Evolutionary conservation across 37 sponge, comb jelly and placozoan genomes (phyloP).

Genomic region (Ianthella basta): DNA sequence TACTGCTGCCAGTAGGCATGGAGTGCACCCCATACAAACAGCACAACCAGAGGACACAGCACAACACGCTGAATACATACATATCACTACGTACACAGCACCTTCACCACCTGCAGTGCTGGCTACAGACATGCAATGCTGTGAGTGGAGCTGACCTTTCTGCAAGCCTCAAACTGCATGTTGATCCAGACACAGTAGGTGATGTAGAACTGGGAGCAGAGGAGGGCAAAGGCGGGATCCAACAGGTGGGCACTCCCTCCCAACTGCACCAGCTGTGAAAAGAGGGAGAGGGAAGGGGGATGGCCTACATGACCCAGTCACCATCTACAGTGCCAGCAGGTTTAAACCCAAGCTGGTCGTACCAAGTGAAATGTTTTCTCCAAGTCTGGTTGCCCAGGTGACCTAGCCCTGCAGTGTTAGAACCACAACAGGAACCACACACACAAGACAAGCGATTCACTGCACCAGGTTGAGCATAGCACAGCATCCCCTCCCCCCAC

Average conservation of each 20-base stretch:
- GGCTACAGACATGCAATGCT: too few relatives aligned
- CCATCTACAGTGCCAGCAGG: too few relatives aligned
- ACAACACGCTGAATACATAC: too few relatives aligned
- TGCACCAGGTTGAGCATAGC: too few relatives aligned
- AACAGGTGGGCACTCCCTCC: constrained; percentile 49
- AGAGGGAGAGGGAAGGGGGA: neutral
- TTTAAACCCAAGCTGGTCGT: neutral
- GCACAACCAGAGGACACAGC: too few relatives aligned
- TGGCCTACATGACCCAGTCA: too few relatives aligned
- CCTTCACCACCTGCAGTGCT: neutral
- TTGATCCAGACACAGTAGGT: constrained; percentile 76
- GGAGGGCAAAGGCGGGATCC: constrained; percentile 71
- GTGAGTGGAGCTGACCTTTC: constrained; percentile 28
- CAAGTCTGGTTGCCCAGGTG: constrained; percentile 1
- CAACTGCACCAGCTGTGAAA: constrained; percentile 46
- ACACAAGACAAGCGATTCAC: too few relatives aligned
- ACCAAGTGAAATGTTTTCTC: neutral
- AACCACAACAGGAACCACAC: neutral
- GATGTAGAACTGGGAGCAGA: constrained; percentile 76
- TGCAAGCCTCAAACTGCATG: constrained; percentile 57
- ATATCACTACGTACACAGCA: neutral
- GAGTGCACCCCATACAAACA: neutral
- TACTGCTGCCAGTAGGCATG: too few relatives aligned
- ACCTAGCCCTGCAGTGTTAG: neutral
- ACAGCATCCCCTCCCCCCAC: too few relatives aligned